phyloP scores from a whole-genome alignment of 2,888 invertebrate genomes.

The Drosophila affinis region DNA sequence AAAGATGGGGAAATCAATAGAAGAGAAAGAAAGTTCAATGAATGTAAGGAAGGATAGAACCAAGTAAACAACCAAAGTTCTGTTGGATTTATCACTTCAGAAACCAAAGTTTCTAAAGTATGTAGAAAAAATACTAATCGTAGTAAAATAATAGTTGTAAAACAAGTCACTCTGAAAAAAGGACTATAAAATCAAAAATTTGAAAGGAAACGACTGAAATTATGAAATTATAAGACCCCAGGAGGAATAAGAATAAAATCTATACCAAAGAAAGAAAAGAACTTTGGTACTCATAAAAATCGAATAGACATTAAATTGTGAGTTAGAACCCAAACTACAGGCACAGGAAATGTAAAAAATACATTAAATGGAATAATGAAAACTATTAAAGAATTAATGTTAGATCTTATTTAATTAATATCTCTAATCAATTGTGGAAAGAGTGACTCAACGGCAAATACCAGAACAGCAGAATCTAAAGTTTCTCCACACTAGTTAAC shows the following conservation, averaged over 20 bases:
- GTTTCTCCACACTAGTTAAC: not conserved
- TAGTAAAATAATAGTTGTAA: no score
- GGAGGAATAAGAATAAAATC: not conserved
- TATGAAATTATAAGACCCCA: not conserved
- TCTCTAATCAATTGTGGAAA: no score
- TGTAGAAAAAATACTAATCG: not conserved
- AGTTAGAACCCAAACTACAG: not conserved
- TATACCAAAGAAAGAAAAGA: not conserved
- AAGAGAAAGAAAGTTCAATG: no score
- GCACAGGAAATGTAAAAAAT: not conserved
- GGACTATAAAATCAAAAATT: not conserved
- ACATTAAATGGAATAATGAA: not conserved
- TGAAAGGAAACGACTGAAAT: not conserved
- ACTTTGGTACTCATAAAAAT: not conserved
- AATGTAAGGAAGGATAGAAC: no score
- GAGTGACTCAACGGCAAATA: no score
- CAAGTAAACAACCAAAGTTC: no score
- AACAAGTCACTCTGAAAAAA: not conserved
- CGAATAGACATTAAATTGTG: no score
- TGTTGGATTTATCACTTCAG: no score
- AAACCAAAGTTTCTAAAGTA: not conserved
- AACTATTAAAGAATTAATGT: not conserved
- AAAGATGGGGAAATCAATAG: no score
- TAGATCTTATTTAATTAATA: not conserved
- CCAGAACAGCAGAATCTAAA: no score